Conservation (phyloP, 2,113 vertebrate species). For the Mandrillus leucophaeus region DNA sequence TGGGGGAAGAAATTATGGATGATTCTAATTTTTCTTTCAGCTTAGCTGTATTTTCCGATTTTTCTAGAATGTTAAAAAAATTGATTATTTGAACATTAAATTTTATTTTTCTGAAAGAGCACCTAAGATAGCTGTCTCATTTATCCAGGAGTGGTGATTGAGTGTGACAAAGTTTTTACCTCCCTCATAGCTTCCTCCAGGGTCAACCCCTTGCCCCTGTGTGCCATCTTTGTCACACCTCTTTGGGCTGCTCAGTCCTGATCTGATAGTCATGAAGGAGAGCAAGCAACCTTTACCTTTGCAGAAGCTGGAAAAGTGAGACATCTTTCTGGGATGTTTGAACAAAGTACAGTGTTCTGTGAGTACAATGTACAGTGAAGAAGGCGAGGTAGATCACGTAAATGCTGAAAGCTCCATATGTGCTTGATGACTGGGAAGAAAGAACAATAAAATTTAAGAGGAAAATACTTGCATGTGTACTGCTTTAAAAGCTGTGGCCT, state of each 20-base stretch:
- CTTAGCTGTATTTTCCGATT: background rate
- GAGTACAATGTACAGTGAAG: background rate
- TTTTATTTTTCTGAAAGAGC: background rate
- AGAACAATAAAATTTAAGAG: background rate
- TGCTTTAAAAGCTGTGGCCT: background rate
- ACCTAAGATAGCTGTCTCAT: background rate
- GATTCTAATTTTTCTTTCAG: background rate
- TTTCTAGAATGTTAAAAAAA: background rate
- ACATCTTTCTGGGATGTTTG: background rate
- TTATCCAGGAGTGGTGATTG: background rate
- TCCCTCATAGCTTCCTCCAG: background rate
- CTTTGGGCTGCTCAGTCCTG: background rate
- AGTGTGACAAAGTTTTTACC: background rate
- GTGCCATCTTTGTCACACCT: background rate
- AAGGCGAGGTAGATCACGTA: background rate
- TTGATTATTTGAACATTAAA: background rate
- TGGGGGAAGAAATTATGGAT: background rate
- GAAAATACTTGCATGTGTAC: background rate
- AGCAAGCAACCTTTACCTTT: background rate
- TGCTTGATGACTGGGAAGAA: background rate
- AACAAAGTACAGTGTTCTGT: background rate
- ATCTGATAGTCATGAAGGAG: background rate
- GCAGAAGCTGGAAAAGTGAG: background rate
- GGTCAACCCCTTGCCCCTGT: background rate
- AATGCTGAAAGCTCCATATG: background rate